phyloP scores from a whole-genome alignment of 2,797 vertebrate genomes.

The Allobates femoralis region DNA sequence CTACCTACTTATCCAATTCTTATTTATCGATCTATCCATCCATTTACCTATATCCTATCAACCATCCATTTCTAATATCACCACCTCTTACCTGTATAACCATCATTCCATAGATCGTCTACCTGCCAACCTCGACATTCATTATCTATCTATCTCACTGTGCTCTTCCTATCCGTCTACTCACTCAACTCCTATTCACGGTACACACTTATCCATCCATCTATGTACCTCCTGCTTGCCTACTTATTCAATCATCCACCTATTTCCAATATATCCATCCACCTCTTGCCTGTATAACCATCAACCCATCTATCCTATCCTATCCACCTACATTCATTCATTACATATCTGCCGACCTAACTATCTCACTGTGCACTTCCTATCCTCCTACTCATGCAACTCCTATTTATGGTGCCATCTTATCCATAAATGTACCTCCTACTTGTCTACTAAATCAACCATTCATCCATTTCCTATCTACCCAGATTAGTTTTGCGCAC shows the following conservation, averaged over 20 bases:
- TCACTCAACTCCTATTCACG: background rate
- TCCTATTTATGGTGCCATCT: too few relatives aligned
- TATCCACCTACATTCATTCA: too few relatives aligned
- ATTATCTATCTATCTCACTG: too few relatives aligned
- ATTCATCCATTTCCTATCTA: too few relatives aligned
- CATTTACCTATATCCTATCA: background rate
- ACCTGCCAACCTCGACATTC: too few relatives aligned
- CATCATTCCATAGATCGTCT: too few relatives aligned
- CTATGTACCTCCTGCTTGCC: background rate
- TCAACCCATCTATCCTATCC: too few relatives aligned
- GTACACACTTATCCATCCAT: background rate
- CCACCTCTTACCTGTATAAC: too few relatives aligned
- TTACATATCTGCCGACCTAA: too few relatives aligned
- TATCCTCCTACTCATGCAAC: background rate
- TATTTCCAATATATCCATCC: background rate
- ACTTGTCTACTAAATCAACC: background rate
- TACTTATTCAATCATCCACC: background rate
- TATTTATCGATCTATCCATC: background rate
- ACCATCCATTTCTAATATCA: too few relatives aligned
- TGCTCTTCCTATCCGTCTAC: background rate
- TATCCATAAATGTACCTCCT: too few relatives aligned
- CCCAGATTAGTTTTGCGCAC: too few relatives aligned
- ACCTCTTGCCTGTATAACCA: background rate
- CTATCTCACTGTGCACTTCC: background rate
- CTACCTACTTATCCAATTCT: background rate